phyloP scores from a whole-genome alignment of 2,888 invertebrate genomes.

The Dicyrtoma fusca region DNA sequence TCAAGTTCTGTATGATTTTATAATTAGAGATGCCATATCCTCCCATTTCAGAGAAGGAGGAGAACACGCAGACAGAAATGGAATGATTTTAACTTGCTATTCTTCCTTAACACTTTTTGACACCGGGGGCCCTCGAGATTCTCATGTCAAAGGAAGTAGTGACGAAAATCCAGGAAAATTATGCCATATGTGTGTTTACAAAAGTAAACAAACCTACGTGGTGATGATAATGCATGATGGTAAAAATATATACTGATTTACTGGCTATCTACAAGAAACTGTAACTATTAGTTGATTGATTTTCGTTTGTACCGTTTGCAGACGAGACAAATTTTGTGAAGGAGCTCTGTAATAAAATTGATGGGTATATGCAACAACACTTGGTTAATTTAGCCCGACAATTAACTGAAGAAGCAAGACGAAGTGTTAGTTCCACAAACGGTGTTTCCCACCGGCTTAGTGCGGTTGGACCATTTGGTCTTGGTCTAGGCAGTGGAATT shows the following conservation, averaged over 20 bases:
- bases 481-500: conserved; percentile 25
- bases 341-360: conserved; percentile 37
- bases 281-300: too few relatives aligned
- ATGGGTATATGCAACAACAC: conserved; percentile 53
- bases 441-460: conserved; percentile 1
- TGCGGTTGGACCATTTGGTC: conserved; percentile 19
- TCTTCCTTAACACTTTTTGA: conserved; percentile 45
- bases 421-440: neutral
- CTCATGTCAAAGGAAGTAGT: too few relatives aligned
- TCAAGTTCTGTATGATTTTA: conserved; percentile 85
- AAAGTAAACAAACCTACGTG: conserved; percentile 54
- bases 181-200: conserved; percentile 55
- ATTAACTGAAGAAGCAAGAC: conserved; percentile 38
- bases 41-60: conserved; percentile 63
- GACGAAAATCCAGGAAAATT: conserved; percentile 23
- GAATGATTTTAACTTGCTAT: conserved; percentile 51
- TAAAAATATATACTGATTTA: too few relatives aligned
- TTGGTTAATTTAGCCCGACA: conserved; percentile 49
- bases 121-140: neutral
- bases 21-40: conserved; percentile 77
- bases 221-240: conserved; percentile 43
- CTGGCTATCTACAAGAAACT: too few relatives aligned
- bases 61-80: conserved; percentile 51
- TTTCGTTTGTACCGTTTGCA: too few relatives aligned
- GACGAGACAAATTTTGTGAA: conserved; percentile 29